Conservation (phyloP, 2,797 vertebrate genomes). For the Sebastes alutus region DNA sequence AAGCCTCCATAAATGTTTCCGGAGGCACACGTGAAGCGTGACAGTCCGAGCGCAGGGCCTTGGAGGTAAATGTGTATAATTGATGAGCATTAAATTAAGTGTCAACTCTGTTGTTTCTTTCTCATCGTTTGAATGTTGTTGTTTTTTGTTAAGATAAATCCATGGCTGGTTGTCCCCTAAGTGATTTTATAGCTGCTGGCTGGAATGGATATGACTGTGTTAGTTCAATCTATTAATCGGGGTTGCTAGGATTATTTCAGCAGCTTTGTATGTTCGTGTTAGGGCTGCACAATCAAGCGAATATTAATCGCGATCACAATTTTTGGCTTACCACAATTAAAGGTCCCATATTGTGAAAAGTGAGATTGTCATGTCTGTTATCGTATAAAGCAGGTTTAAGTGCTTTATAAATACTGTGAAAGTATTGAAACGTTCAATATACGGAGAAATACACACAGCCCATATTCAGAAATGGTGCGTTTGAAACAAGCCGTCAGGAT, state of each 20-base stretch:
- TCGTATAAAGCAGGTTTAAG: too few species aligned
- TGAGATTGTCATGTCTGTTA: too few species aligned
- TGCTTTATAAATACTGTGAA: too few species aligned
- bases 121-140: conserved; percentile 13
- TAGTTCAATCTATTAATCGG: conserved; percentile 4
- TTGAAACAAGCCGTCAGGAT: too few species aligned
- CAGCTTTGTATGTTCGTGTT: background rate
- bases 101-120: conserved; percentile 63
- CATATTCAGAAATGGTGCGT: too few species aligned
- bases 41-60: conserved; percentile 51
- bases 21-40: conserved; percentile 46
- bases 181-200: background rate
- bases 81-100: conserved; percentile 75
- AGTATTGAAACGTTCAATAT: too few species aligned
- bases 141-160: conserved; percentile 3
- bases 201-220: conserved; percentile 2
- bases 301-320: too few species aligned
- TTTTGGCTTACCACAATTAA: too few species aligned
- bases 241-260: background rate
- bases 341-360: too few species aligned
- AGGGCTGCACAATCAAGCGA: too few species aligned
- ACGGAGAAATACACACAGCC: too few species aligned
- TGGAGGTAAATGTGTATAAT: conserved; percentile 69
- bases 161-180: conserved; percentile 18
- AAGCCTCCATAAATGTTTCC: conserved; percentile 41